Percentiles rank a stretch among this genome's conserved stretches.
phyloP scores from a whole-genome alignment of 2,888 invertebrate species.

The Sclerodermus sp. region DNA sequence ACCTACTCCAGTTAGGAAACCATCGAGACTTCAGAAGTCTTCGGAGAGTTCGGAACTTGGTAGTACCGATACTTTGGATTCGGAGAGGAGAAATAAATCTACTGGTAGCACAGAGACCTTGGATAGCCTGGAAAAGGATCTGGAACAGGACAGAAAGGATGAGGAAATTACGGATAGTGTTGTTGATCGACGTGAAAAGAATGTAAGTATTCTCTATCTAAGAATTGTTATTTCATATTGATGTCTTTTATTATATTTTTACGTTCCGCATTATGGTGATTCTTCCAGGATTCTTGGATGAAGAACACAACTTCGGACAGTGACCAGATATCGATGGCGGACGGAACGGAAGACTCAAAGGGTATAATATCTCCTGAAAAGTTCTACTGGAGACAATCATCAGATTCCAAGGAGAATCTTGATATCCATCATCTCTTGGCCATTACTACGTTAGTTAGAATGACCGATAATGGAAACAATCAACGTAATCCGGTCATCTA shows the following conservation, averaged over 20 bases:
- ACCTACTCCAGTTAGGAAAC: conserved; percentile 32
- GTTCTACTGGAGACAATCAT: conserved; percentile 48
- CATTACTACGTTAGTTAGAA: conserved; percentile 46
- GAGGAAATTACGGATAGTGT: conserved; percentile 39
- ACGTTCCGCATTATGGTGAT: not conserved
- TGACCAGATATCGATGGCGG: conserved; percentile 37
- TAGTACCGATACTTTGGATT: conserved; percentile 52
- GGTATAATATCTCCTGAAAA: conserved; percentile 39
- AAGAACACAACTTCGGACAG: conserved; percentile 18
- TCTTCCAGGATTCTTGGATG: conserved; percentile 40
- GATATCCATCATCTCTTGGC: conserved; percentile 50
- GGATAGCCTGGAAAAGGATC: conserved; percentile 51
- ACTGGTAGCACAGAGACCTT: conserved; percentile 53
- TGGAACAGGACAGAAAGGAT: conserved; percentile 45
- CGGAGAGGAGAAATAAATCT: conserved; percentile 49
- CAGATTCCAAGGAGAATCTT: conserved; percentile 49
- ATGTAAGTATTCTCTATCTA: conserved; percentile 38
- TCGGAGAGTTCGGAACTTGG: conserved; percentile 54
- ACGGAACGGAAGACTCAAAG: conserved; percentile 40
- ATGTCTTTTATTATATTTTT: not conserved
- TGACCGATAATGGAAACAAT: conserved; percentile 53
- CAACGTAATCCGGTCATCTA: conserved; percentile 41
- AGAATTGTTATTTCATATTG: not conserved
- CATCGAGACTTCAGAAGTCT: conserved; percentile 47
- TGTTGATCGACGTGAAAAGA: conserved; percentile 41